Evolutionary conservation across 2,888 invertebrate genomes (phyloP), one percentile per base, ranked within the genome.

Genomic region (Neoitamus cyanurus): DNA sequence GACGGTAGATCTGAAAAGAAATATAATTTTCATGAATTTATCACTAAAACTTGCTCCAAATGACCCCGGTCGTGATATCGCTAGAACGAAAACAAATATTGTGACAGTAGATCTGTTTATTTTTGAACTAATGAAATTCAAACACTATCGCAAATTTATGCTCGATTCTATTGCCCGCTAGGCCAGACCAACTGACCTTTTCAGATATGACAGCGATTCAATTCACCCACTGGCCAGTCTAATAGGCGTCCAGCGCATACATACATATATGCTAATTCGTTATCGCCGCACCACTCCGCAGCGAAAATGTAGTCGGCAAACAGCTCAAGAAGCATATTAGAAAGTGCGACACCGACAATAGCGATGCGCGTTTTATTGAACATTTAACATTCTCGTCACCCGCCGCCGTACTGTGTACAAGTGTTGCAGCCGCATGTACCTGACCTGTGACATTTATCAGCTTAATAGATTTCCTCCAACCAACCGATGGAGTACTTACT

Each of bases 1-100:
- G 86, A 86, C 84, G 88, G 86, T 25, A 85, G 58, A 30, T 85
- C 86, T 86, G 83, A 7, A 86, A 87, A 46, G 42, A 78, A 42
- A 37, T 31, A n/a, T n/a, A 72, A 31, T 70, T n/a, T 69, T 25
- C 7, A 58, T 58, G 20, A 58, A 58, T 48, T 58, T 58, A 25
- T 58, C 25, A 58, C 3, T 25, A 20, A 25, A 58, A 20, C 58
- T 58, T 58, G 20, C 58, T 15, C 58, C 2, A 15, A 58, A 6
- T 58, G 20, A 58, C 58, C 58, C 58, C 58, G 25, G 3, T 58
- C 9, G 25, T 2, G 58, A 58, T 9, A 58, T 58, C 11, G 58
- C 25, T 58, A 20, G 2, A 20, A 15, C 20, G 9, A 58, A 58
- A 25, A 58, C 25, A 58, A 58, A 58, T 58, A 25, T 58, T 5